Evolutionary conservation across 2,797 vertebrate genomes (phyloP).

Genomic region (Melanotaenia parkinsoni): DNA sequence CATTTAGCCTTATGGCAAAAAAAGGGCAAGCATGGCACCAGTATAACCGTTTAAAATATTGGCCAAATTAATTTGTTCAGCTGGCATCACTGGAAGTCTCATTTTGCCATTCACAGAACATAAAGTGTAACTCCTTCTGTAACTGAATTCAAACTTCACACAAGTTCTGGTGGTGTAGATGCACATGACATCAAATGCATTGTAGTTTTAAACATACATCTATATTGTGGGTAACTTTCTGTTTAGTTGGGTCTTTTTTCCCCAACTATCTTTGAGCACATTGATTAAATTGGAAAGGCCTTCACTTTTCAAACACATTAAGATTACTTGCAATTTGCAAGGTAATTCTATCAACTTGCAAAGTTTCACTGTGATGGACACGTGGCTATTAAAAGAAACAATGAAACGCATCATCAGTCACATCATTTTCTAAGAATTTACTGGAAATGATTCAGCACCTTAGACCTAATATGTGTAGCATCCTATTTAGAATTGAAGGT

Average conservation of each 20-base stretch:
- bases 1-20: slow-evolving; percentile 65
- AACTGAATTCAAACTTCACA: slow-evolving; percentile 36
- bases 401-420: slow-evolving; percentile 31
- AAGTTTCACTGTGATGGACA: slow-evolving; percentile 68
- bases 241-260: slow-evolving; percentile 9
- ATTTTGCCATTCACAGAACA: slow-evolving; percentile 29
- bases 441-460: slow-evolving; percentile 81
- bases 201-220: not conserved
- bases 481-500: slow-evolving; percentile 76
- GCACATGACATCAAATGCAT: too few species aligned
- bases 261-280: slow-evolving; percentile 17
- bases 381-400: slow-evolving; percentile 50
- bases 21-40: slow-evolving; percentile 33
- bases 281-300: slow-evolving; percentile 25
- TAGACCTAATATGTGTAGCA: slow-evolving; percentile 82
- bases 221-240: not conserved
- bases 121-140: slow-evolving; percentile 20
- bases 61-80: slow-evolving; percentile 36
- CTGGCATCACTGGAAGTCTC: slow-evolving; percentile 51
- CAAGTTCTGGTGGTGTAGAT: too few species aligned
- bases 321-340: slow-evolving; percentile 7
- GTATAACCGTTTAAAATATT: slow-evolving; percentile 18
- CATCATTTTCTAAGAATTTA: slow-evolving; percentile 56
- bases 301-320: slow-evolving; percentile 4
- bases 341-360: slow-evolving; percentile 17